Evolutionary conservation across 2,113 vertebrate genomes (phyloP).

Genomic region (Cavia porcellus): DNA sequence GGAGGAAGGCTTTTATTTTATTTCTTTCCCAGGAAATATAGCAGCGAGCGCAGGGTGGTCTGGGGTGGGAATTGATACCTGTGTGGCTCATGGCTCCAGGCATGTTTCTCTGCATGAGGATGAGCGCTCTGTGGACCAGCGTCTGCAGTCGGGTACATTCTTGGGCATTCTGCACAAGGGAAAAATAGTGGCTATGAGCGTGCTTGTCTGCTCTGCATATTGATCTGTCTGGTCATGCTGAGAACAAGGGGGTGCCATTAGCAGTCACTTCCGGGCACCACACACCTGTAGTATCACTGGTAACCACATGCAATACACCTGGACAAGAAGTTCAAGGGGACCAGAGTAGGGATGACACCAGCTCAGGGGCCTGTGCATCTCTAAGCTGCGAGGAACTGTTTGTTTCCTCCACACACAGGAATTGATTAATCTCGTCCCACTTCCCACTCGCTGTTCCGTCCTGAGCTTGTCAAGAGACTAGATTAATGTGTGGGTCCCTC

Average conservation of each 20-base stretch:
- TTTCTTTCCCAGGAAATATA: conserved; percentile 79
- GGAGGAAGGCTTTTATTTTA: conserved; percentile 77
- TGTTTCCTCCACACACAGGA: conserved; percentile 78
- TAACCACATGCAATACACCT: conserved; percentile 12
- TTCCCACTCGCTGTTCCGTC: conserved; percentile 79
- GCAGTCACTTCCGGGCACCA: conserved; percentile 26
- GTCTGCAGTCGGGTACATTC: neutral
- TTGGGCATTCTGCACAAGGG: neutral
- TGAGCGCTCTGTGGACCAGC: conserved; percentile 9
- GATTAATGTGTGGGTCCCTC: conserved; percentile 82
- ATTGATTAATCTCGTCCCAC: conserved; percentile 86
- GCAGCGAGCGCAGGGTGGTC: conserved; percentile 35
- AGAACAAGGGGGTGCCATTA: neutral
- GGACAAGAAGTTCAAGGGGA: conserved; percentile 32
- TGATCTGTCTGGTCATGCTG: conserved; percentile 51
- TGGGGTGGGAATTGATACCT: conserved; percentile 52
- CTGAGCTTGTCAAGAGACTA: conserved; percentile 86
- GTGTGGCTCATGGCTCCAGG: conserved; percentile 41
- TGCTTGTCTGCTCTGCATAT: conserved; percentile 27
- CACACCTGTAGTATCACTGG: neutral
- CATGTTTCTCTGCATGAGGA: conserved; percentile 54
- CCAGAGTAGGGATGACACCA: neutral
- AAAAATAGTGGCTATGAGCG: neutral
- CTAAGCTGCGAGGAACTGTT: conserved; percentile 74
- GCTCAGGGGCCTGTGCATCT: conserved; percentile 60